Evolutionary conservation across 1,140 invertebrate species (phyloP).

Genomic region (Drosophila ananassae): DNA sequence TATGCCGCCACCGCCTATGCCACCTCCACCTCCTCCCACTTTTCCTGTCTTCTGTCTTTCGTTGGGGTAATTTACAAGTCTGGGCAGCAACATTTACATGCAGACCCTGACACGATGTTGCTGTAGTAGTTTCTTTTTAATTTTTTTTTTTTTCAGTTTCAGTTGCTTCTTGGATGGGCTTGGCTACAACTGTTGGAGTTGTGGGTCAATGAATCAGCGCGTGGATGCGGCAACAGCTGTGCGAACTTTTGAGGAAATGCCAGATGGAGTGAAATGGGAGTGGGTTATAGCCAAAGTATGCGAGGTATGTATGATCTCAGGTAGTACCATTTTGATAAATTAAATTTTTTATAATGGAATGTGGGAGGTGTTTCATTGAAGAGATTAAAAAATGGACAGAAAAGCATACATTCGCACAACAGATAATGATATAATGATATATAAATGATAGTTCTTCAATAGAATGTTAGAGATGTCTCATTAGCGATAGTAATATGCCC

Average conservation of each 20-base stretch:
- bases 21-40: constrained; percentile 4
- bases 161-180: constrained; percentile 30
- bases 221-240: constrained; percentile 65
- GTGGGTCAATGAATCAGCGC: constrained; percentile 74
- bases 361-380: constrained; percentile 13
- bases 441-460: background rate
- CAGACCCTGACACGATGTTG: constrained; percentile 46
- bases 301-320: constrained; percentile 24
- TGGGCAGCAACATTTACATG: constrained; percentile 63
- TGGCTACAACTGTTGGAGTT: constrained; percentile 49
- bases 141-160: constrained; percentile 4
- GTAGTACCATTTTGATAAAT: constrained; percentile 7
- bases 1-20: background rate
- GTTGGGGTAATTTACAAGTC: constrained; percentile 72
- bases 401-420: no score
- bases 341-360: constrained; percentile 11
- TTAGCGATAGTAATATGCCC: no score
- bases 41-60: constrained; percentile 44
- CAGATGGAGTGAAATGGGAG: constrained; percentile 25
- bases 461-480: no score
- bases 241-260: constrained; percentile 47
- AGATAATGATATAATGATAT: background rate
- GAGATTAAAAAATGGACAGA: background rate
- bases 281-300: constrained; percentile 13
- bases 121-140: constrained; percentile 7